A percentile compares a stretch with the other conserved stretches of the same genome.
These are phyloP conservation scores for Trachelus troglodyta DNA, from an alignment of 2,888 invertebrate species.

Conservation along the genomic window DNA sequence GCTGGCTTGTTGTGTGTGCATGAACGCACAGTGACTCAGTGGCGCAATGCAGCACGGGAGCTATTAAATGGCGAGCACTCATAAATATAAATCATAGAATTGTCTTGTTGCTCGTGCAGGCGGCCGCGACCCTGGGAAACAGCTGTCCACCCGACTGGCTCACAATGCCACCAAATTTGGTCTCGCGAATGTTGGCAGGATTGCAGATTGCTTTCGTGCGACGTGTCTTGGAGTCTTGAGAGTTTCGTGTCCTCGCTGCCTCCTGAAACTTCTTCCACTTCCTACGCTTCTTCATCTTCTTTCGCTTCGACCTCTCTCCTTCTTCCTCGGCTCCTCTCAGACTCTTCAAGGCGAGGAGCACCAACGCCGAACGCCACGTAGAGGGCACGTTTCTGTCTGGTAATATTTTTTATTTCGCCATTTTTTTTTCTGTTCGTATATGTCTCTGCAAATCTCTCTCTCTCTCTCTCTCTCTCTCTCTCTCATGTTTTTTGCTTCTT, in stretches of 20 bases:
- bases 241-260: not conserved
- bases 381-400: not conserved
- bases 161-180: conserved; percentile 53
- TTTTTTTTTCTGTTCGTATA: not conserved
- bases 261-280: not conserved
- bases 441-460: not conserved
- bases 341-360: not conserved
- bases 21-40: conserved; percentile 33
- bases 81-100: conserved; percentile 63
- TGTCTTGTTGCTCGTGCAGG: conserved; percentile 49
- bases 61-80: conserved; percentile 59
- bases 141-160: conserved; percentile 49
- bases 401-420: not conserved
- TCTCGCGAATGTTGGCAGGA: conserved; percentile 43
- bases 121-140: conserved; percentile 47
- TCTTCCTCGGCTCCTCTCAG: not conserved
- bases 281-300: not conserved
- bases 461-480: not conserved
- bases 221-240: conserved; percentile 23
- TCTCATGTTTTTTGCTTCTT: not conserved
- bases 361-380: not conserved
- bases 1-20: conserved; percentile 20
- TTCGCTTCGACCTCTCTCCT: not conserved
- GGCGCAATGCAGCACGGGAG: conserved; percentile 42
- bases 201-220: conserved; percentile 40